A percentile compares a stretch with the other conserved stretches of the same genome.
Evolutionary conservation across 2,113 vertebrate genomes (phyloP).

Genomic region (Cisticola juncidis): DNA sequence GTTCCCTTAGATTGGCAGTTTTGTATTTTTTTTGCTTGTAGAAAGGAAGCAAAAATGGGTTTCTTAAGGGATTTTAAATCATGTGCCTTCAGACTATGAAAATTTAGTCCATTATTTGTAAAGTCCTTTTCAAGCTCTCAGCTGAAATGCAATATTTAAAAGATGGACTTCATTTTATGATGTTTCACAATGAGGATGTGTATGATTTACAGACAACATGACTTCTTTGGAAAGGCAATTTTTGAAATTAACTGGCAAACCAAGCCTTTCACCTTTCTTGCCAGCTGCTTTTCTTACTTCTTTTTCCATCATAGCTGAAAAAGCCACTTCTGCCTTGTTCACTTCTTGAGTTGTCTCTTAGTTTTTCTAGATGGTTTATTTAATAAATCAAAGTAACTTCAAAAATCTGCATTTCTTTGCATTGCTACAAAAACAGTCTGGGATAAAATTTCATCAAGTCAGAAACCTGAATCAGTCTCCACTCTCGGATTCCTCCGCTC

Average conservation of each 20-base stretch:
- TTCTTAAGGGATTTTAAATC: not conserved
- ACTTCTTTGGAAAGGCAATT: not conserved
- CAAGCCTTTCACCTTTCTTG: not conserved
- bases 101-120: not conserved
- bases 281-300: not conserved
- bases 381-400: not conserved
- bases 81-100: not conserved
- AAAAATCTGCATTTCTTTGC: not conserved
- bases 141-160: not conserved
- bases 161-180: not conserved
- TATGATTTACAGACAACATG: not conserved
- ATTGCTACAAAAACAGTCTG: rapidly evolving
- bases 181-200: not conserved
- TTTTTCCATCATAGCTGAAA: not conserved
- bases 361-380: not conserved
- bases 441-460: not conserved
- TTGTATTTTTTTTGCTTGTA: not conserved
- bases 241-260: not conserved
- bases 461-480: not conserved
- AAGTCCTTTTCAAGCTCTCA: not conserved
- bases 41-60: not conserved
- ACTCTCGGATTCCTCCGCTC: not conserved
- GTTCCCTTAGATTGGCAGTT: not conserved
- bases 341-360: not conserved
- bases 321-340: not conserved